Base-by-base conservation (phyloP, 2,797 vertebrate genomes). In the Phataginus tricuspis region DNA sequence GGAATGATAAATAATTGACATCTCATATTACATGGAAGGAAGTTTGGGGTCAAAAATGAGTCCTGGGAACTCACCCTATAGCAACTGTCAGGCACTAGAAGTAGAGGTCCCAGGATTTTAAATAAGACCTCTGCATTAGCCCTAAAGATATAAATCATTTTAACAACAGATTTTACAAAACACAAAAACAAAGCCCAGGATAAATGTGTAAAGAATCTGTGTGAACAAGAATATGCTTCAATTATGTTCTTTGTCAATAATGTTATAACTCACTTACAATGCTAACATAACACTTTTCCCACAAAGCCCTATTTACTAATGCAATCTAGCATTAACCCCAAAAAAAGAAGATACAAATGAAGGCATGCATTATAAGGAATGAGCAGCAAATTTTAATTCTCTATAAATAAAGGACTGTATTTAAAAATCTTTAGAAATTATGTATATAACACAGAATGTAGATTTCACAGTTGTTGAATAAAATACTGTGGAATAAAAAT, bases 1-100 rank as follows among this genome's bases (percentile, higher is more conserved):
- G 23, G 21, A 86, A 61, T 57, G 72, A 51, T 91, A 61, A 92
- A 89, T 95, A 91, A 93, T 55, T 59, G 11, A 63, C n/a, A 55
- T 82, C 21, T 49, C 71, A 9, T 31, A 91, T 18, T 34, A 45
- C 27, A n/a, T 51, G 9, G 19, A 29, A 51, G 49, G 16, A 82
- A 42, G 12, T 11, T 69, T 39, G 21, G 39, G 37, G 18, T 83
- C 39, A 91, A 72, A 86, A 18, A 42, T 6, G 7, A 78, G 7
- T n/a, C 37, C 8, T 53, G 27, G 39, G 29, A 82, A 89, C 64
- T 92, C 31, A 64, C 29, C 39, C 31, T 8, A 29, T 7, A 74
- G 25, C 63, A 91, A 2, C 1, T 77, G 39, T 27, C 9, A 59
- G 25, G n/a, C 49, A 16, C 78, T 25, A 59, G 29, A 86, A 96